These are phyloP conservation scores for Platichthys stellatus DNA, from an alignment of 2,113 vertebrate species.

Conservation along the genomic window DNA sequence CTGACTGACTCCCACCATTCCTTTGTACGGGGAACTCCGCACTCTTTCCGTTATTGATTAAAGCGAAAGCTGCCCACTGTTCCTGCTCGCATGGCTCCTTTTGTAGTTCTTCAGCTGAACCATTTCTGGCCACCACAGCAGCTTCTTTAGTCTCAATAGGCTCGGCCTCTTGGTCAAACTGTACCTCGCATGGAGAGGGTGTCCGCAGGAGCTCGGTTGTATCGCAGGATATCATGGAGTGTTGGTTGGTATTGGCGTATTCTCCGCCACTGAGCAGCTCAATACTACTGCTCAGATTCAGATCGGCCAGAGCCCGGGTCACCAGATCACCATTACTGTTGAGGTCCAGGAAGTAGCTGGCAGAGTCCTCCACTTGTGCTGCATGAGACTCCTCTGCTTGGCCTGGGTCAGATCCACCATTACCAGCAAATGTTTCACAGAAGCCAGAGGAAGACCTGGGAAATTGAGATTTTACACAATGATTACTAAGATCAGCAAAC, in stretches of 20 bases:
- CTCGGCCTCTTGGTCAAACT: conserved; percentile 57
- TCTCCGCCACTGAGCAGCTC: conserved; percentile 41
- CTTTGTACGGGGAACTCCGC: conserved; percentile 32
- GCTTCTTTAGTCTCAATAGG: background rate
- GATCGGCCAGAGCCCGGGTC: conserved; percentile 71
- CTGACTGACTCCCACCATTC: conserved; percentile 30
- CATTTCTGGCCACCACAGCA: background rate
- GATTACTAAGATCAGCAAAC: background rate
- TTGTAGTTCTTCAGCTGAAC: conserved; percentile 10
- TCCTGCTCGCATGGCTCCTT: background rate
- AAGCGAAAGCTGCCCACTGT: conserved; percentile 63
- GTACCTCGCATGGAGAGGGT: conserved; percentile 45
- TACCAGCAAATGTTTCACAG: conserved; percentile 76
- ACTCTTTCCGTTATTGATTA: conserved; percentile 50
- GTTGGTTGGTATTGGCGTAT: conserved; percentile 23
- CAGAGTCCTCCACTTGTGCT: conserved; percentile 53
- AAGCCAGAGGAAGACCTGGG: conserved; percentile 81
- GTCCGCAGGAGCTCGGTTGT: conserved; percentile 66
- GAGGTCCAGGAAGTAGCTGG: conserved; percentile 79
- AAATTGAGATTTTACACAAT: conserved; percentile 9
- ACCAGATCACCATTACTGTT: conserved; percentile 76
- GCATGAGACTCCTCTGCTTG: conserved; percentile 39
- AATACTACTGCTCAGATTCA: conserved; percentile 71
- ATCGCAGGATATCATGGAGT: conserved; percentile 64
- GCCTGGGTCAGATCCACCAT: conserved; percentile 59